Evolutionary conservation across 2,797 vertebrate genomes (phyloP).

Genomic region (Benthosema pterotum): DNA sequence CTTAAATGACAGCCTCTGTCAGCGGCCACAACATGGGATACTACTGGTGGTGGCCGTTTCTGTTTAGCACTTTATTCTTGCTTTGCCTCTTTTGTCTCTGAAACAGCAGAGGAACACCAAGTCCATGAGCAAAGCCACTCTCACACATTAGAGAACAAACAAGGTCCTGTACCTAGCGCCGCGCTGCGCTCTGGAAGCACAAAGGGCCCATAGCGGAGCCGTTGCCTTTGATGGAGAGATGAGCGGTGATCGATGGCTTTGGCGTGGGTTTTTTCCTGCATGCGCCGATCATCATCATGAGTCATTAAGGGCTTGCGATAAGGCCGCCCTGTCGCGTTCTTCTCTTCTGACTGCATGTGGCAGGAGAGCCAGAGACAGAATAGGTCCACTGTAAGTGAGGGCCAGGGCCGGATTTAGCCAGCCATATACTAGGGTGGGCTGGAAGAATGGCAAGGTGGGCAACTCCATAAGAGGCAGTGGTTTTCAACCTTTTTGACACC

Average conservation of each 20-base stretch:
- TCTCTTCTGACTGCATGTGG: conserved; percentile 55
- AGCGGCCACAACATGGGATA: conserved; percentile 52
- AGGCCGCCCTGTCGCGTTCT: conserved; percentile 54
- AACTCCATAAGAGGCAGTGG: no score
- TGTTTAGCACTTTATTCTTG: conserved; percentile 35
- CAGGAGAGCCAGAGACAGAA: conserved; percentile 52
- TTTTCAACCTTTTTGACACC: no score
- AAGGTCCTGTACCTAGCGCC: conserved; percentile 44
- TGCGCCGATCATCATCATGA: conserved; percentile 43
- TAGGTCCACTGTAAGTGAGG: conserved; percentile 17
- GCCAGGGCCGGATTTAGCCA: no score
- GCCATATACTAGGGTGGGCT: no score
- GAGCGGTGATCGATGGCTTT: conserved; percentile 51
- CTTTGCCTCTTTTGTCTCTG: conserved; percentile 48
- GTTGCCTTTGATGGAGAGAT: conserved; percentile 39
- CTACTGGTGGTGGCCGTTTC: conserved; percentile 17
- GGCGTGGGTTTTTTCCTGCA: conserved; percentile 49
- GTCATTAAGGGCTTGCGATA: conserved; percentile 54
- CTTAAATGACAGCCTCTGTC: conserved; percentile 64
- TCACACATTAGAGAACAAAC: conserved; percentile 65
- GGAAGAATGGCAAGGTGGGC: no score
- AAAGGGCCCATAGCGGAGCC: conserved; percentile 35
- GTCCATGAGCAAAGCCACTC: conserved; percentile 63
- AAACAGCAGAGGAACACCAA: conserved; percentile 56
- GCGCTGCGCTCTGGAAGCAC: conserved; percentile 41